Percentiles rank a stretch among this genome's conserved stretches.
Conservation (phyloP, 2,113 vertebrate genomes). For the Myodes glareolus region DNA sequence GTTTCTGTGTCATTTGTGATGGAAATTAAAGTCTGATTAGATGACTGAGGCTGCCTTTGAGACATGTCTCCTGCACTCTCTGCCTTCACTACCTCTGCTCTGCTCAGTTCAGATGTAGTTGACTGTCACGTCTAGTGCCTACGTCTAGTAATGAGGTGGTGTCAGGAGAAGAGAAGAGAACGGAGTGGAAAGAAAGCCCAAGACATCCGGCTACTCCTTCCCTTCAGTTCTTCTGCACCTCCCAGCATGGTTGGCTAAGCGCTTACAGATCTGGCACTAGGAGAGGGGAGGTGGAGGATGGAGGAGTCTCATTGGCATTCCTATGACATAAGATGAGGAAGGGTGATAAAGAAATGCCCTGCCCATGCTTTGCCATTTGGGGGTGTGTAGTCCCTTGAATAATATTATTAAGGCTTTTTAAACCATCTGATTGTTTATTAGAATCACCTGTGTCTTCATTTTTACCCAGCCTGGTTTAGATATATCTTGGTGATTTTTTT, state of each 20-base stretch:
- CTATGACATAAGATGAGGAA: slow-evolving; percentile 75
- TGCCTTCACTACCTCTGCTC: slow-evolving; percentile 81
- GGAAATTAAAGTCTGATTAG: slow-evolving; percentile 84
- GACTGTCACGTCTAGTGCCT: slow-evolving; percentile 76
- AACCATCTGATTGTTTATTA: slow-evolving; percentile 49
- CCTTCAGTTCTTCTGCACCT: slow-evolving; percentile 80
- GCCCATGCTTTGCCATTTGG: slow-evolving; percentile 58
- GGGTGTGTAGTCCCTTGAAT: slow-evolving; percentile 54
- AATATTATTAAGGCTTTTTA: neutral
- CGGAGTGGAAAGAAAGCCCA: slow-evolving; percentile 76
- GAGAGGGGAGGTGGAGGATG: slow-evolving; percentile 87
- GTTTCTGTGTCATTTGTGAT: slow-evolving; percentile 81
- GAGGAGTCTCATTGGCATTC: slow-evolving; percentile 84
- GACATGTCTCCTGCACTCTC: slow-evolving; percentile 82
- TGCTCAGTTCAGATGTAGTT: slow-evolving; percentile 69
- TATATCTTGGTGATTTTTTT: slow-evolving; percentile 12
- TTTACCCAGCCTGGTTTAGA: slow-evolving; percentile 6
- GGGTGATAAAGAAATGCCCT: slow-evolving; percentile 73
- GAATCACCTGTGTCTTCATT: neutral
- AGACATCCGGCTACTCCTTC: slow-evolving; percentile 75
- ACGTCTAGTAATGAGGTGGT: slow-evolving; percentile 70
- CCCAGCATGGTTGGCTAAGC: slow-evolving; percentile 82
- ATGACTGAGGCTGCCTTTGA: slow-evolving; percentile 76
- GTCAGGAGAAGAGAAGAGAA: slow-evolving; percentile 42
- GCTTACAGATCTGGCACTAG: slow-evolving; percentile 83